Base-by-base conservation (phyloP, 2,113 vertebrate species). In the Noctilio leporinus region DNA sequence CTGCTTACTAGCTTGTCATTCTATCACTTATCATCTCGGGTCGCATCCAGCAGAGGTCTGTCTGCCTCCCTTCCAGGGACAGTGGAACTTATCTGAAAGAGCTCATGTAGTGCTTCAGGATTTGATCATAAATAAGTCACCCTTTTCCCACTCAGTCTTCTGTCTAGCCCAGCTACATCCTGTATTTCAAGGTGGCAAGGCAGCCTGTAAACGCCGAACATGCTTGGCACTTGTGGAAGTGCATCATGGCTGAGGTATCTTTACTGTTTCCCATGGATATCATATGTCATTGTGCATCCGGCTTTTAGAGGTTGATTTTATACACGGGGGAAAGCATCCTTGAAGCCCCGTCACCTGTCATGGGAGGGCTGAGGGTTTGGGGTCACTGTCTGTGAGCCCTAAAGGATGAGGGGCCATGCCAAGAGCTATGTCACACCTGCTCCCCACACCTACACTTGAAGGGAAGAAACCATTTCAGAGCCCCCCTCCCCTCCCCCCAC, bases 401-500 rank as follows among this genome's bases (percentile, higher is more conserved):
- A 4, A 26, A 67, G 10, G 24, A 3, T 69, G 62, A 81, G 17
- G 35, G 33, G 2, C 19, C 17, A 30, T 35, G 70, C n/a, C 57
- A 22, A 94, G 45, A 72, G 11, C 7, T n/a, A 2, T 33, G 24
- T 70, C 35, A 43, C 30, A 0, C 64, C 67, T 64, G 82, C 40
- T 53, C 14, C 3, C 55, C 40, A 38, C 53, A 10, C 20, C 11
- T 47, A 22, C n/a, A 17, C 24, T 7, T 14, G n/a, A 55, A 35
- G 6, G 4, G 19, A 64, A 84, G 75, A 82, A 64, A 40, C 43
- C 17, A 0, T n/a, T 57, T 47, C 62, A 45, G 40, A 86, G 26
- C 30, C 10, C 2, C 38, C 3, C 10, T 14, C 30, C 4, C 16
- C 16, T 2, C 7, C 0, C 0, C 22, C 49, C 17, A 15, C 84